Evolutionary conservation across 2,113 vertebrate species (phyloP).

Genomic region (Apeltes quadracus): DNA sequence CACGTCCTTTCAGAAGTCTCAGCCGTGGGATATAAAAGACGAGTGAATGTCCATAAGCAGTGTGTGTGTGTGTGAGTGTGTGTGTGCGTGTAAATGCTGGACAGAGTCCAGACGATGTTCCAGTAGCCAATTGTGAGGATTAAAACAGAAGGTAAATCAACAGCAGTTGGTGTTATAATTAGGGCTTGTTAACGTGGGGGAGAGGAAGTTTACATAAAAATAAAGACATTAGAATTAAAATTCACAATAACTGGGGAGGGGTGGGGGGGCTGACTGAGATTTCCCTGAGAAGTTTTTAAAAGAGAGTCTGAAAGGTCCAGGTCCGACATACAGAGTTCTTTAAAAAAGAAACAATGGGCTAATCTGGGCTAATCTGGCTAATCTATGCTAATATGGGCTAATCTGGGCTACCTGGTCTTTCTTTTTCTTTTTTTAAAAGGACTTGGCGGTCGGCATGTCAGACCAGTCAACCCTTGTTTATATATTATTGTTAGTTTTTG

Average conservation of each 20-base stretch:
- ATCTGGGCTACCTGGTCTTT: no score
- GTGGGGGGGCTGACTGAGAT: no score
- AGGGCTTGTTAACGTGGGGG: neutral
- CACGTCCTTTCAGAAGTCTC: neutral
- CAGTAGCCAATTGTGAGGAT: slow-evolving; percentile 22
- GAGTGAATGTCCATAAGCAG: neutral
- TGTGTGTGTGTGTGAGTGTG: slow-evolving; percentile 1
- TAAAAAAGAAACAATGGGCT: no score
- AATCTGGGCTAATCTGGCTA: no score
- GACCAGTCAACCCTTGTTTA: no score
- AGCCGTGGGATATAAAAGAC: neutral
- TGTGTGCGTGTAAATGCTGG: slow-evolving; percentile 5
- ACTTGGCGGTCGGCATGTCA: no score
- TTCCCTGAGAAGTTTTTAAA: no score
- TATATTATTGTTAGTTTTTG: neutral
- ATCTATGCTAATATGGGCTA: no score
- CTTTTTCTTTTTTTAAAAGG: neutral
- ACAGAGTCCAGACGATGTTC: slow-evolving; percentile 1
- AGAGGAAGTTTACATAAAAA: neutral
- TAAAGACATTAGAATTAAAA: no score
- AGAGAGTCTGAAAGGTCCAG: no score
- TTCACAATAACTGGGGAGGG: no score
- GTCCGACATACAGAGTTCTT: no score
- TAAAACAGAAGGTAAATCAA: slow-evolving; percentile 17
- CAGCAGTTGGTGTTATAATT: slow-evolving; percentile 36